Evolutionary conservation across 2,797 vertebrate species (phyloP), one percentile per base, ranked within the genome.

Genomic region (Myiothlypis chrysogaster): DNA sequence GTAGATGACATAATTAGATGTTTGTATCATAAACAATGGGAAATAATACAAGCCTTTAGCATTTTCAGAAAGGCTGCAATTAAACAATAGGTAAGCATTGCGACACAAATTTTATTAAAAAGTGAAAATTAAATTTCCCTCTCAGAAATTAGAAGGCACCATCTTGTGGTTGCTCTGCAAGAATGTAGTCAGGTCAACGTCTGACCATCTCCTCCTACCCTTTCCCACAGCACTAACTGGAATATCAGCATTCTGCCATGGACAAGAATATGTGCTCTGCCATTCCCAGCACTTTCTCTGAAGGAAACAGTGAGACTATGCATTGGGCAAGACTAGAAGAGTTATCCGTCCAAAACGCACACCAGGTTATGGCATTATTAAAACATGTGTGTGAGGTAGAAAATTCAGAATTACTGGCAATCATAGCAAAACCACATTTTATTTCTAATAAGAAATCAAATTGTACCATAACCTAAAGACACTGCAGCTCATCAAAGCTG

Each of bases 1-100:
- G 88, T 94, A 97, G 94, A 97, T 96, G 92, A 97, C 87, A 89
- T 94, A 94, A 91, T 72, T 89, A 87, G 63, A 87, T 76, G 71
- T 88, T 91, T 95, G 73, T 93, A 80, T 53, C 61, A 97, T 93
- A 96, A 92, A 88, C 32, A 80, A 88, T 37, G 79, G 65, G 79
- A 96, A 89, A 96, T 39, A 90, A 89, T 73, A 94, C 43, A 86
- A 53, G 71, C 9, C 10, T 71, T 86, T 56, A 86, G 34, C 22
- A 52, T 41, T 73, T 88, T 79, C 43, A 92, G 79, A 92, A 91
- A 60, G 76, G 35, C 60, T 89, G 10, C 19, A 83, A 83, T 80
- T 86, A 87, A 90, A 88, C 94, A 97, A 90, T 49, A 94, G 70
- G 69, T 88, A 27, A 92, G 55, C 71, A 39, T 21, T 86, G 79